Percentiles rank a stretch among this genome's conserved stretches.
Conservation (phyloP, 2,797 vertebrate genomes). For the Cyprinella venusta region DNA sequence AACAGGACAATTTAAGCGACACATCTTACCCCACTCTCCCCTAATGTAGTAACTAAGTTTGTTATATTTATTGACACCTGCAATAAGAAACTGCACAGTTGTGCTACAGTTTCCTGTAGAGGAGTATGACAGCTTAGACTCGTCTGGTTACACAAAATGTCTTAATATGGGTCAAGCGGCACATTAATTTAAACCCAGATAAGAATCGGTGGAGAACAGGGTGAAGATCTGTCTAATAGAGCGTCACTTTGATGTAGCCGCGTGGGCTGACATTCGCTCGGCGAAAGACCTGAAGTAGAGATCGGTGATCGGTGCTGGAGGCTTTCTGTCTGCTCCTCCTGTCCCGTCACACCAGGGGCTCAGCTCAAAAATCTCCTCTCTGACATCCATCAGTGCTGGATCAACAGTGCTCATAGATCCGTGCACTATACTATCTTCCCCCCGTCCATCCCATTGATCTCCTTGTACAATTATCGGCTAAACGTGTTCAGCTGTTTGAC, state of each 20-base stretch:
- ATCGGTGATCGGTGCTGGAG: conserved; percentile 5
- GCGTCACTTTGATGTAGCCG: conserved; percentile 21
- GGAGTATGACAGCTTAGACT: not conserved
- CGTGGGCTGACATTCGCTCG: not conserved
- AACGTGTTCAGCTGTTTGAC: conserved; percentile 53
- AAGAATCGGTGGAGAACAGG: not conserved
- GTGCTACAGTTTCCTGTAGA: not conserved
- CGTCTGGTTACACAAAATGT: not conserved
- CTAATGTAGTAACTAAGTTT: not conserved
- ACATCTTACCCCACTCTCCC: not conserved
- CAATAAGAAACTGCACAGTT: not conserved
- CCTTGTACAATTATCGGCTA: conserved; percentile 41
- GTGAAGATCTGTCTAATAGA: not conserved
- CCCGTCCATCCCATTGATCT: conserved; percentile 26
- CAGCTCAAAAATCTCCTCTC: conserved; percentile 33
- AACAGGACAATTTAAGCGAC: not conserved
- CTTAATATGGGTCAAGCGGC: not conserved
- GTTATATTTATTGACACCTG: not conserved
- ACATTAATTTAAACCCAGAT: conserved; percentile 5
- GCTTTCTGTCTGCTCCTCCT: conserved; percentile 19
- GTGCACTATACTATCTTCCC: conserved; percentile 31
- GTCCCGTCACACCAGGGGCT: conserved; percentile 12
- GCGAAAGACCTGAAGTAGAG: not conserved
- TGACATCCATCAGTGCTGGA: conserved; percentile 48
- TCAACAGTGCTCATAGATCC: conserved; percentile 43